These are phyloP conservation scores for Etheostoma cragini DNA, from an alignment of 2,113 vertebrate genomes.

Conservation along the genomic window DNA sequence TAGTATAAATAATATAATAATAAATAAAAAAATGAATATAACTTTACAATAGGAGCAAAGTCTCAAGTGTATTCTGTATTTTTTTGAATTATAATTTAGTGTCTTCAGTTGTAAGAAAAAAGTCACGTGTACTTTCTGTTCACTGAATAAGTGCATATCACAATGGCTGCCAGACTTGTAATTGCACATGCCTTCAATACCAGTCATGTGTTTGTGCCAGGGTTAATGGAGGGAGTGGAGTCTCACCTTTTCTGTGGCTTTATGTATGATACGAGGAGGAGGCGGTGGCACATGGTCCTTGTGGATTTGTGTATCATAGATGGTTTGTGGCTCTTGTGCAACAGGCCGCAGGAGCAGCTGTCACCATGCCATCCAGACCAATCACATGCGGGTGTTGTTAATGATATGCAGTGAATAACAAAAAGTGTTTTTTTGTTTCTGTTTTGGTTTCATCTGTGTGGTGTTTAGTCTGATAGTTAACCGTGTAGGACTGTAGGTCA, in stretches of 20 bases:
- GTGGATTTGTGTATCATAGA: conserved; percentile 27
- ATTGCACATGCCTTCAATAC: conserved; percentile 51
- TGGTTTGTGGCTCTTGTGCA: conserved; percentile 38
- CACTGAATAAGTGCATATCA: not conserved
- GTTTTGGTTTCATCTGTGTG: conserved; percentile 1
- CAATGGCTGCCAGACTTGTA: conserved; percentile 40
- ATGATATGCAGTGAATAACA: not conserved
- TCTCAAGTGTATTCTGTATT: not conserved
- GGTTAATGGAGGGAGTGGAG: conserved; percentile 32
- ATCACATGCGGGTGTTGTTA: conserved; percentile 23
- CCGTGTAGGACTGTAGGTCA: no score
- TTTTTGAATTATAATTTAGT: not conserved
- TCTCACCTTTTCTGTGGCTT: conserved; percentile 1
- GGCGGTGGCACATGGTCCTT: conserved; percentile 11
- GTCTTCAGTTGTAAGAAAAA: not conserved
- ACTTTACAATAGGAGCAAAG: not conserved
- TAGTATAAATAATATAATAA: not conserved
- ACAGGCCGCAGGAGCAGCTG: conserved; percentile 23
- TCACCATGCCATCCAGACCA: conserved; percentile 22
- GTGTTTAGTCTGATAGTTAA: not conserved
- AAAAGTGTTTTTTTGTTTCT: not conserved
- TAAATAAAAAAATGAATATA: no score
- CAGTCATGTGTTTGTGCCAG: conserved; percentile 43
- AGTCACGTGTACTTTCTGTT: not conserved
- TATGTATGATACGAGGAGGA: not conserved